These are phyloP conservation scores for Oscheius sp. DNA, from an alignment of 2,888 invertebrate genomes.

Conservation along the genomic window DNA sequence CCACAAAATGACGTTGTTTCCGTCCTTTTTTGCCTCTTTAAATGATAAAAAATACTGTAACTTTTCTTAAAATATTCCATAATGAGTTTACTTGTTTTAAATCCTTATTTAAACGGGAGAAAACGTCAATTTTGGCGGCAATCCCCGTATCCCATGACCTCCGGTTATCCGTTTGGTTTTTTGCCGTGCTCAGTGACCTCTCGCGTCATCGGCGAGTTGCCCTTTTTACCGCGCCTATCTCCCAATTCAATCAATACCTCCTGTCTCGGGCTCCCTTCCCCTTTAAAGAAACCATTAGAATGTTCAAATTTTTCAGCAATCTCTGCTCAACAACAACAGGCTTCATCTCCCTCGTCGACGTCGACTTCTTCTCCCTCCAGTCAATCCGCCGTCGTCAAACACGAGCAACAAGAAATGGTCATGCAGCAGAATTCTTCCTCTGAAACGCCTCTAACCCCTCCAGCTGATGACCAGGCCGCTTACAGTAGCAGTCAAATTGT, in stretches of 20 bases:
- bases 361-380: not conserved
- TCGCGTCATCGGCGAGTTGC: not conserved
- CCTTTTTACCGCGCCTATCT: not conserved
- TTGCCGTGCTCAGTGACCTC: not conserved
- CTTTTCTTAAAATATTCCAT: not conserved
- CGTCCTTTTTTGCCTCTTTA: not conserved
- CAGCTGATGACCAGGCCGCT: conserved; percentile 17
- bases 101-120: no score
- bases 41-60: no score
- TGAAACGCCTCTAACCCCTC: conserved; percentile 26
- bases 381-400: not conserved
- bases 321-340: conserved; percentile 18
- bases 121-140: not conserved
- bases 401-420: conserved; percentile 26
- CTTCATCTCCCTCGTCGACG: not conserved
- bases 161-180: not conserved
- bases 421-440: conserved; percentile 12
- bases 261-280: no score
- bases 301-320: conserved; percentile 23
- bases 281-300: not conserved
- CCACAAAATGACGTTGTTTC: not conserved
- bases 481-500: conserved; percentile 5
- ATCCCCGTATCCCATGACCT: not conserved
- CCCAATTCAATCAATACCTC: not conserved
- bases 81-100: no score